Evolutionary conservation across 2,888 invertebrate genomes (phyloP), one percentile per base, ranked within the genome.

Genomic region (Cantharis flavilabris): DNA sequence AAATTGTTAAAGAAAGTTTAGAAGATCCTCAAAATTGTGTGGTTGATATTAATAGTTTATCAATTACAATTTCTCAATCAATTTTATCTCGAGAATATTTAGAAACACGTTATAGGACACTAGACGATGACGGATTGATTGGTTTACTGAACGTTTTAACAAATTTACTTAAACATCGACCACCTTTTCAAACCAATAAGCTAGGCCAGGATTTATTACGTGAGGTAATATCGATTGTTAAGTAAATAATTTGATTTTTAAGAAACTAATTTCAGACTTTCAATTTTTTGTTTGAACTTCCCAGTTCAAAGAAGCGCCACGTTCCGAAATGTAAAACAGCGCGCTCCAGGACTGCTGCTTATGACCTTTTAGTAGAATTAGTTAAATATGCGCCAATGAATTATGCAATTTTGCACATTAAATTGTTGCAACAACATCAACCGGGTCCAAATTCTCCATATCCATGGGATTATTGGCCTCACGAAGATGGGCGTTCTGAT

Each of bases 401-500:
- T 89, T 98, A 97, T 86, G 92, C 93, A 84, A 91, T 95, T 80
- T 89, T 98, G 30, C 96, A 97, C 84, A 92, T 93, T 71, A 96
- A 95, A 83, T 90, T 98, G 62, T 90, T 97, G 87, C 92, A 93
- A 3, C 98, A 98, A 84, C 97, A 98, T 86, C 94, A 94, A 82
- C 95, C 96, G 16, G 92, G 94, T 7, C 93, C 95, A 0, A 94
- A 95, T 85, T 93, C 94, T 1, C 94, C 96, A 0, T 98, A 97
- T 89, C 96, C 97, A 0, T 98, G 98, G 98, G 98, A 98, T 88
- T 98, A 98, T 89, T 98, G 98, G 98, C 98, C 98, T 3, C 95
- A 97, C 79, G 98, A 98, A 85, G 98, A 98, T 87, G 97, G 97
- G 0, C 92, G 98, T 1, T 95, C 97, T 0, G 96, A 97, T 85